Evolutionary conservation across 2,888 invertebrate genomes (phyloP), one percentile per base, ranked within the genome.

Genomic region (Aricia artaxerxes): DNA sequence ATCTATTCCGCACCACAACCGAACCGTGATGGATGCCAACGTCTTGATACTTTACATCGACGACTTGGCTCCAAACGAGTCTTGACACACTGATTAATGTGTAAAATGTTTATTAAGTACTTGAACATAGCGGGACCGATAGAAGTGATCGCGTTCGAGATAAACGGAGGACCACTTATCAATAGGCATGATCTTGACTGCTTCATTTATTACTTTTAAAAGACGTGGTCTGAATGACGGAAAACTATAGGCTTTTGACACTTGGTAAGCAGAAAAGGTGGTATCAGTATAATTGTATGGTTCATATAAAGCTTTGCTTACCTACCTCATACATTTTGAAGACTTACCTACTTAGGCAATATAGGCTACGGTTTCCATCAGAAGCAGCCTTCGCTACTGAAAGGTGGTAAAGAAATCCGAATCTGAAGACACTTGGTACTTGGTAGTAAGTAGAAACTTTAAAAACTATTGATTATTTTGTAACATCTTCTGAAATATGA

Each of bases 1-100:
- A 89, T 88, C 90, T 88, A 89, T 88, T 87, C 87, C 87, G 88
- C 89, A 89, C 88, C 86, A 79, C 79, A 82, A 81, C 82, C 81
- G 81, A 82, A 82, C 82, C 82, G 82, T 83, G 83, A 84, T 82
- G 80, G 82, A 83, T 81, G 82, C 53, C 84, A 84, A 83, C 83
- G 79, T 79, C 24, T 76, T 57, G 57, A 76, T 76, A 53, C 11
- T 57, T 76, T 57, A 57, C 57, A 35, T 53, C 75, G 75, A 53
- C 31, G 16, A 35, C 57, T 31, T 53, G 16, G 35, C 76, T 76
- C 31, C 13, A 75, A 75, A 75, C 31, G 24, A 24, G 49, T 76
- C 76, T 76, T 57, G 76, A 76, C 57, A 76, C 16, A 16, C 76
- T 57, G 76, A 76, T 76, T 76, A 35, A 57, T 49, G 75, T 49